Evolutionary conservation across 2,888 invertebrate genomes (phyloP).

Genomic region (Chloromyia formosa): DNA sequence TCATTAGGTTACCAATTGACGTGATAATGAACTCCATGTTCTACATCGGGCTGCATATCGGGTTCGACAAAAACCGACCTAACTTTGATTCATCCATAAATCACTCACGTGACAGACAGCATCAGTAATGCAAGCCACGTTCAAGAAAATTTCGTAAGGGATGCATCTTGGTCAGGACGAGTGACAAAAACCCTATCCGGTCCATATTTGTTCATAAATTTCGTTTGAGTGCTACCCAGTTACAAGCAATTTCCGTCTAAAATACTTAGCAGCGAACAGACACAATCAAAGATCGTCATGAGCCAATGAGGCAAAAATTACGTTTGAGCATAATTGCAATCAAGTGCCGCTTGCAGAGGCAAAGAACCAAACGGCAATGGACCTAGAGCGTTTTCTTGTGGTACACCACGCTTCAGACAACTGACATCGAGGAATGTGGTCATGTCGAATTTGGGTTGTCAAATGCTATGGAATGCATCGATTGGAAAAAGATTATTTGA

Average conservation of each 20-base stretch:
- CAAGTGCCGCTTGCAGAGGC: not conserved
- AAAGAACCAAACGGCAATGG: not conserved
- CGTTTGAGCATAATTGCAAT: not conserved
- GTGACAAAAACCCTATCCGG: slow-evolving; percentile 23
- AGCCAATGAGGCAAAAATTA: slow-evolving; percentile 29
- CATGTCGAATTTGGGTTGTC: not conserved
- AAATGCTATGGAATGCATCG: not conserved
- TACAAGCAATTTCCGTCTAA: slow-evolving; percentile 37
- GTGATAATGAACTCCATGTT: slow-evolving; percentile 31
- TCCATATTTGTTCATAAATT: slow-evolving; percentile 40
- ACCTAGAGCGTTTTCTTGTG: not conserved
- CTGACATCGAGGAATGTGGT: slow-evolving; percentile 1
- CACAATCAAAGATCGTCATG: not conserved
- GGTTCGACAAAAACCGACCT: not conserved
- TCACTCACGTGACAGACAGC: slow-evolving; percentile 30
- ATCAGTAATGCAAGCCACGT: slow-evolving; percentile 33
- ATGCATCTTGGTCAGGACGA: not conserved
- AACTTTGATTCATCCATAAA: slow-evolving; percentile 28
- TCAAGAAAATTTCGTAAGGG: slow-evolving; percentile 27
- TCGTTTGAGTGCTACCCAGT: slow-evolving; percentile 7
- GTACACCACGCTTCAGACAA: not conserved
- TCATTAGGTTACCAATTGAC: not conserved
- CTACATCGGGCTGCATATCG: not conserved
- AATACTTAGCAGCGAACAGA: not conserved
- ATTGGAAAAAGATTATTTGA: not conserved